These are phyloP conservation scores for Onthophagus sagittarius DNA, from an alignment of 2,888 invertebrate genomes.

Conservation along the genomic window DNA sequence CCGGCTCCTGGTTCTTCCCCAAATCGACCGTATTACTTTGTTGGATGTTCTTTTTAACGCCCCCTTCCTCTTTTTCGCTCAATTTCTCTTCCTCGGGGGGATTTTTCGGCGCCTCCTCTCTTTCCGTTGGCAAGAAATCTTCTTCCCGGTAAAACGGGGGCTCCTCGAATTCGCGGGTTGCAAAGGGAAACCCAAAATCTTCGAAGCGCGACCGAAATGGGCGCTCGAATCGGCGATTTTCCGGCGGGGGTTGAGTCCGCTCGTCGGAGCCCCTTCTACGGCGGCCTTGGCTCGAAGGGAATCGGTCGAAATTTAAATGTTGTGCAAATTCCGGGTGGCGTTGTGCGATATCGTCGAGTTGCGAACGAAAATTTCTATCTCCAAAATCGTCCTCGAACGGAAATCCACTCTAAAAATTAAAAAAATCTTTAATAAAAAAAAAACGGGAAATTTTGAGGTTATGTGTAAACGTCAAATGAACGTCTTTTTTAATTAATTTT, in stretches of 20 bases:
- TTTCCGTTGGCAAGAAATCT: background rate
- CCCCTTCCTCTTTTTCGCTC: background rate
- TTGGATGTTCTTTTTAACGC: slow-evolving; percentile 36
- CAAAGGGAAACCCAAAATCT: slow-evolving; percentile 42
- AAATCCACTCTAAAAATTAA: slow-evolving; percentile 55
- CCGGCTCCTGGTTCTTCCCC: slow-evolving; percentile 62
- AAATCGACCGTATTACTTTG: slow-evolving; percentile 74
- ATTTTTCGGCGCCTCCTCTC: background rate
- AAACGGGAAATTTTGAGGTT: background rate
- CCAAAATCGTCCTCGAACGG: slow-evolving; percentile 57
- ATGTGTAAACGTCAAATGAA: background rate
- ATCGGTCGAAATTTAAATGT: slow-evolving; percentile 51
- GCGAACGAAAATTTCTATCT: slow-evolving; percentile 49
- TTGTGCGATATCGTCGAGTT: slow-evolving; percentile 66
- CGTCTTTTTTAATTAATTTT: too few species aligned
- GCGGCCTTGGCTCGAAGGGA: slow-evolving; percentile 19
- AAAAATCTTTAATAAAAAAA: background rate
- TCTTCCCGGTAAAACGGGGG: slow-evolving; percentile 21
- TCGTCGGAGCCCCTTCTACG: slow-evolving; percentile 45
- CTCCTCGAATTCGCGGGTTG: slow-evolving; percentile 22
- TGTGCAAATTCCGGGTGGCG: slow-evolving; percentile 74
- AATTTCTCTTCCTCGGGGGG: background rate
- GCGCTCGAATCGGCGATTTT: slow-evolving; percentile 49
- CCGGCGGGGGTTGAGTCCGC: slow-evolving; percentile 41
- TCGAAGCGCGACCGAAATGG: slow-evolving; percentile 47